Evolutionary conservation across 1,140 invertebrate species (phyloP).

Genomic region (Procambarus virginalis): DNA sequence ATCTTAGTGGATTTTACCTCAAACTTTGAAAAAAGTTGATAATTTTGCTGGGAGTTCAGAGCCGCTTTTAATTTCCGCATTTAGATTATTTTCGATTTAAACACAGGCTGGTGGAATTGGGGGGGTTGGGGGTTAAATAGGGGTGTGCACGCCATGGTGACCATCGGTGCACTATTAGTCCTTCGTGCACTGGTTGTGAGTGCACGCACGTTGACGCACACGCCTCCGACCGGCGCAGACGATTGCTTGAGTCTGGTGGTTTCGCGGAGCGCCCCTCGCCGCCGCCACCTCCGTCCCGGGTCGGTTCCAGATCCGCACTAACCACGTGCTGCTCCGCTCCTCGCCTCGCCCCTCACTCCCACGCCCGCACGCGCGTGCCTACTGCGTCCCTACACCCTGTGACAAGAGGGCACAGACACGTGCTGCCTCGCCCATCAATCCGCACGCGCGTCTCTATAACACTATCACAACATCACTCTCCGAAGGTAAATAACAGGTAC

Average conservation of each 20-base stretch:
- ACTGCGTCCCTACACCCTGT: neutral
- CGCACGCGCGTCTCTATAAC: neutral
- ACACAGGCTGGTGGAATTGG: too few relatives aligned
- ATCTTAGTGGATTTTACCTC: too few relatives aligned
- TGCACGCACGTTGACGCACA: too few relatives aligned
- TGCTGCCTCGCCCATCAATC: neutral
- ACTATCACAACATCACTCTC: neutral
- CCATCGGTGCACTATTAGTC: too few relatives aligned
- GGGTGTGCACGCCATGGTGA: too few relatives aligned
- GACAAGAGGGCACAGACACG: neutral
- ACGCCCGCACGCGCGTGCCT: conserved; percentile 7
- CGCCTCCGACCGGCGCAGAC: neutral
- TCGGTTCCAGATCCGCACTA: conserved; percentile 9
- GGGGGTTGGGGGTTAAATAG: too few relatives aligned
- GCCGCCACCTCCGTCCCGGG: neutral
- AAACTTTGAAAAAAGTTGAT: too few relatives aligned
- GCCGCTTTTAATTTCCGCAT: too few relatives aligned
- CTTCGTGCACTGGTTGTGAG: too few relatives aligned
- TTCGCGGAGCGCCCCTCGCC: neutral
- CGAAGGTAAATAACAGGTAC: neutral
- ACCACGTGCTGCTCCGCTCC: conserved; percentile 11
- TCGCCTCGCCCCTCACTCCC: neutral
- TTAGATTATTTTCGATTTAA: too few relatives aligned
- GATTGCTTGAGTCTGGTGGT: neutral
- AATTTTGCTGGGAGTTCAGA: too few relatives aligned